Conservation (phyloP, 2,797 vertebrate genomes). For the Masticophis lateralis region DNA sequence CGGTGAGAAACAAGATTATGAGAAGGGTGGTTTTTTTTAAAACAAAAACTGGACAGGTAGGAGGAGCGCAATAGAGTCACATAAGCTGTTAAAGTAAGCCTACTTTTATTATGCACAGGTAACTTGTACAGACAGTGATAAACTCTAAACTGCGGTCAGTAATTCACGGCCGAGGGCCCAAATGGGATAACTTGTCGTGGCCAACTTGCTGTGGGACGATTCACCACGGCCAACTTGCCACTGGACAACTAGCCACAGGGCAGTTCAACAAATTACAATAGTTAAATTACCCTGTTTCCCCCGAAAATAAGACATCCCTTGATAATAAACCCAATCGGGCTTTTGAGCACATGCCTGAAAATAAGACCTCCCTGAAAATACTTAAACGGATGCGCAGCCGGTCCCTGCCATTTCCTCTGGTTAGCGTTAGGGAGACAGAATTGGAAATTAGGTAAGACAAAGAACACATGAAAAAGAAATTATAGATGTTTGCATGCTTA, state of each 20-base stretch:
- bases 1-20: constrained; percentile 10
- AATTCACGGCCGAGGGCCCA: neutral
- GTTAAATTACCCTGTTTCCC: neutral
- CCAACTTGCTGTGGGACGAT: too few relatives aligned
- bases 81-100: neutral
- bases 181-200: neutral
- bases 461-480: neutral
- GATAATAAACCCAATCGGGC: too few relatives aligned
- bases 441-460: neutral
- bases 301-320: too few relatives aligned
- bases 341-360: too few relatives aligned
- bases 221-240: neutral
- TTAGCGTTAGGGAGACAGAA: too few relatives aligned
- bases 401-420: too few relatives aligned
- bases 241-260: neutral
- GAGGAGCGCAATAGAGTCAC: neutral
- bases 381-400: too few relatives aligned
- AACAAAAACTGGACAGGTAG: neutral
- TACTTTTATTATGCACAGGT: neutral
- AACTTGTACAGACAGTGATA: neutral
- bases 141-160: neutral
- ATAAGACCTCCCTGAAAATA: too few relatives aligned
- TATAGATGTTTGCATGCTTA: neutral
- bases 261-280: neutral
- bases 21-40: neutral